Base-by-base conservation (phyloP, 2,888 invertebrate species). In the Sipha maydis region DNA sequence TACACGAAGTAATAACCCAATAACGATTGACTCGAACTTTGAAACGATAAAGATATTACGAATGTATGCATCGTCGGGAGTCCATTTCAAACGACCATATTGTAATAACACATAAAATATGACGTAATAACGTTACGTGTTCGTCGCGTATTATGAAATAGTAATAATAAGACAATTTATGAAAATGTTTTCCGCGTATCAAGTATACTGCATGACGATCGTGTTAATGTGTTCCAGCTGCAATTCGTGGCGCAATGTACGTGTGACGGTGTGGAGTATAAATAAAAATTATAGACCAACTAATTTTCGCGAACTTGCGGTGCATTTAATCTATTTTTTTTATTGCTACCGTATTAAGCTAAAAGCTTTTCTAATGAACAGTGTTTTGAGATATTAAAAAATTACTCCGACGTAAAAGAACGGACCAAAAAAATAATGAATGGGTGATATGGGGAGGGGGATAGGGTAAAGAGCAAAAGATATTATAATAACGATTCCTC, bases 361-460 rank as follows among this genome's bases (percentile, higher is more conserved):
- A 86, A 80, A 80, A 86, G 61, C 73, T 61, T 73, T 61, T 34
- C 73, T 75, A 86, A 86, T 86, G 41, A 80, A 80, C 31, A 75
- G 31, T 80, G 71, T 75, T 75, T 80, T 79, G 41, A 71, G 73
- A 80, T 61, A 80, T 73, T 79, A 86, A 80, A 86, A 75, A 75
- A 80, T 86, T 80, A 28, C 61, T 25, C 61, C 25, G 21, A 56
- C 25, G 48, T 34, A 48, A n/a, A 84, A n/a, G 25, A 85, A 34
- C 28, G 41, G 28, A 67, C 17, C 9, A 31, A 34, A 54, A 28
- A 76, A 38, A 38, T 9, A 34, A 41, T 9, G 7, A 48, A 48
- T 48, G 14, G 14, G 0, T 0, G 14, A 48, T 2, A 14, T 48
- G 0, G 61, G 61, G 61, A 3, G 61, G 21, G 17, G 41, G 19